Evolutionary conservation across 2,888 invertebrate species (phyloP).

Genomic region (Oxytorus armatus): DNA sequence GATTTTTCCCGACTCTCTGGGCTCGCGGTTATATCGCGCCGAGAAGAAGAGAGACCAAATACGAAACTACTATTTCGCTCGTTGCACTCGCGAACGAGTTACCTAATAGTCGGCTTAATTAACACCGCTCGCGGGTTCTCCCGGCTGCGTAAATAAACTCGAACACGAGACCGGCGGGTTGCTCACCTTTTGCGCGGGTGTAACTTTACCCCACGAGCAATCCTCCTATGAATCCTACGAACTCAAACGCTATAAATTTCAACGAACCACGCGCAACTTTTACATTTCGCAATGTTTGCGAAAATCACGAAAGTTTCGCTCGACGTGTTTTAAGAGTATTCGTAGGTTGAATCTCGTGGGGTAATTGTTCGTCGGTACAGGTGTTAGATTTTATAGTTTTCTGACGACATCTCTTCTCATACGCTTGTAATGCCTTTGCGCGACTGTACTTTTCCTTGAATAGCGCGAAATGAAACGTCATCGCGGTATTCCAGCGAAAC

Average conservation of each 20-base stretch:
- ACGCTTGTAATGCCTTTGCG: neutral
- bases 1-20: conserved; percentile 7
- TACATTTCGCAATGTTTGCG: conserved; percentile 54
- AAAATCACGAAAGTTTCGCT: conserved; percentile 44
- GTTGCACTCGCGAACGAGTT: conserved; percentile 45
- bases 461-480: neutral
- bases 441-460: neutral
- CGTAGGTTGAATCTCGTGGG: neutral
- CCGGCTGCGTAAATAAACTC: conserved; percentile 61
- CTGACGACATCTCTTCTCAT: too few species aligned
- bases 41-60: too few species aligned
- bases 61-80: too few species aligned
- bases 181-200: conserved; percentile 42
- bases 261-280: conserved; percentile 54
- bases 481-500: neutral
- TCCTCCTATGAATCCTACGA: neutral
- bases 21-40: conserved; percentile 7
- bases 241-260: conserved; percentile 7
- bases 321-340: conserved; percentile 10
- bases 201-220: conserved; percentile 32
- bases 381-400: too few species aligned
- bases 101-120: conserved; percentile 66
- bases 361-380: too few species aligned
- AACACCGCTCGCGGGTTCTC: conserved; percentile 45
- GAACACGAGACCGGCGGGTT: conserved; percentile 50